Evolutionary conservation across 1,140 invertebrate genomes (phyloP).

Genomic region (Adelges cooleyi): DNA sequence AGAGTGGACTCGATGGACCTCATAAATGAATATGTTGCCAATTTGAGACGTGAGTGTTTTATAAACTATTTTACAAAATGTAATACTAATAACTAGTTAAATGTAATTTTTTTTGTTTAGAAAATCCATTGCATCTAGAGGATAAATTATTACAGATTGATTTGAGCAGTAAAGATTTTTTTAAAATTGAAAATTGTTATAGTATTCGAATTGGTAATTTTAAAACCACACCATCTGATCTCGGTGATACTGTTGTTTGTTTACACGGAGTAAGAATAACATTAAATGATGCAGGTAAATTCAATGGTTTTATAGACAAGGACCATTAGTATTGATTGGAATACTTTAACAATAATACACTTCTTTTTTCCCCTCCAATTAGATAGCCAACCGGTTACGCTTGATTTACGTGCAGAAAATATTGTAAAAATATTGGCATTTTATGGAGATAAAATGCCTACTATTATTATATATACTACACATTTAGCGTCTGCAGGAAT

Average conservation of each 20-base stretch:
- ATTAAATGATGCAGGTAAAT: background rate
- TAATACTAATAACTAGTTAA: too few relatives aligned
- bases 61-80: too few relatives aligned
- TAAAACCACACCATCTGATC: background rate
- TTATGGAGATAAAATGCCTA: slow-evolving; percentile 57
- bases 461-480: slow-evolving; percentile 65
- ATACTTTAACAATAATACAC: too few relatives aligned
- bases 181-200: slow-evolving; percentile 66
- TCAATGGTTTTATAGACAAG: too few relatives aligned
- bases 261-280: slow-evolving; percentile 4
- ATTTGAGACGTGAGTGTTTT: background rate
- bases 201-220: slow-evolving; percentile 37
- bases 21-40: background rate
- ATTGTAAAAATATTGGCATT: slow-evolving; percentile 60
- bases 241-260: background rate
- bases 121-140: background rate
- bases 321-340: too few relatives aligned
- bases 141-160: slow-evolving; percentile 37
- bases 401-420: slow-evolving; percentile 48
- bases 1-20: background rate
- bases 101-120: background rate
- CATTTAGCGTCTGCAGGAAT: slow-evolving; percentile 51
- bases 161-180: slow-evolving; percentile 59
- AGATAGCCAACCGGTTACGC: slow-evolving; percentile 47
- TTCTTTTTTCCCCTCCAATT: slow-evolving; percentile 46